Percentiles rank a stretch among this genome's conserved stretches.
Conservation (phyloP, 2,113 vertebrate species). For the Callionymus lyra region DNA sequence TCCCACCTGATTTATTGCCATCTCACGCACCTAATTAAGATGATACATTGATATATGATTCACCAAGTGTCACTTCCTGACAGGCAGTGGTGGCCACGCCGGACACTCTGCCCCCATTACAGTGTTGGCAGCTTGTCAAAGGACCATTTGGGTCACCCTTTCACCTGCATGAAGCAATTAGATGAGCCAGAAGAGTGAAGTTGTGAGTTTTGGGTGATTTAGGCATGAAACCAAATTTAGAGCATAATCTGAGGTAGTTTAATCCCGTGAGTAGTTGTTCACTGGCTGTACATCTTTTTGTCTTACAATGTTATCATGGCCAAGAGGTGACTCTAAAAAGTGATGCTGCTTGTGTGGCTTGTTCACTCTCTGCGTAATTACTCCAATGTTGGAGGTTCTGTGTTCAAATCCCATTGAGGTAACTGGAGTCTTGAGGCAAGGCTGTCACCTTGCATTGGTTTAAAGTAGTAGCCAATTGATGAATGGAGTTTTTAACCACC, state of each 20-base stretch:
- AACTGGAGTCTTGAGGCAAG: too few relatives aligned
- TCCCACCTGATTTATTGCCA: too few relatives aligned
- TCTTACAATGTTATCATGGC: too few relatives aligned
- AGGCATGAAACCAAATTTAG: conserved; percentile 14
- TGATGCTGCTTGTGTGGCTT: too few relatives aligned
- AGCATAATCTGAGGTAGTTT: conserved; percentile 4
- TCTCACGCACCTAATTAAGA: not conserved
- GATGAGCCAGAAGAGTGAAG: conserved; percentile 8
- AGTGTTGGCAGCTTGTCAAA: conserved; percentile 29
- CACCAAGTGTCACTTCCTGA: conserved; percentile 16
- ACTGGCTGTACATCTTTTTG: too few relatives aligned
- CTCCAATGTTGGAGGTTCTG: too few relatives aligned
- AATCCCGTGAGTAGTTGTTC: conserved; percentile 6
- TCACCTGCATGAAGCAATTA: conserved; percentile 11
- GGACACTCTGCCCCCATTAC: conserved; percentile 20
- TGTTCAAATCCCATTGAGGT: too few relatives aligned
- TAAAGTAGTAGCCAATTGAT: too few relatives aligned
- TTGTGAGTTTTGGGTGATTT: conserved; percentile 20
- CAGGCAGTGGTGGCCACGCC: conserved; percentile 6
- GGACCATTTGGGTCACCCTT: conserved; percentile 21
- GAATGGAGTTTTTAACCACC: too few relatives aligned
- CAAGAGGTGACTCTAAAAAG: too few relatives aligned
- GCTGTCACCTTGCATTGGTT: too few relatives aligned
- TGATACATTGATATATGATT: conserved; percentile 6
- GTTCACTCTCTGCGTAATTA: too few relatives aligned